Conservation (phyloP, 2,888 invertebrate species). For the Lepidochrysops patricia region DNA sequence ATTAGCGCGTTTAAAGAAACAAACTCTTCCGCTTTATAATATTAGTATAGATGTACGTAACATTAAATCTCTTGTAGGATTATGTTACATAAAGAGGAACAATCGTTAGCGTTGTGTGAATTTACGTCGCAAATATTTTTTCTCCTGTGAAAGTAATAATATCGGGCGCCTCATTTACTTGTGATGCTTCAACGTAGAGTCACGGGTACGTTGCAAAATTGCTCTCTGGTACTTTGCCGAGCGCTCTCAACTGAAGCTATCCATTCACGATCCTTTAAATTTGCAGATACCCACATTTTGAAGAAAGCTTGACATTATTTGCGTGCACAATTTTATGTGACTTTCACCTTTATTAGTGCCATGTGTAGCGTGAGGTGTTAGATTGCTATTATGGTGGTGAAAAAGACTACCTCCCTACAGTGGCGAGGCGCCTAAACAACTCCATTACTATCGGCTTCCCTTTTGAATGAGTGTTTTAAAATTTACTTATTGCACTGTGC, state of each 20-base stretch:
- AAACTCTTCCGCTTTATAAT: background rate
- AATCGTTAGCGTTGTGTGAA: background rate
- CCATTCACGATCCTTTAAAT: conserved; percentile 1
- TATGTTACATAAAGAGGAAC: background rate
- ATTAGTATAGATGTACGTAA: background rate
- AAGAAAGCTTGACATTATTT: conserved; percentile 2
- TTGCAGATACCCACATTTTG: conserved; percentile 3
- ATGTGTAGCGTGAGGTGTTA: too few species aligned
- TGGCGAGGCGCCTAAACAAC: too few species aligned
- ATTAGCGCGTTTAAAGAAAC: too few species aligned
- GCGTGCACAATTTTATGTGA: background rate
- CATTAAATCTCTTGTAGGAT: background rate
- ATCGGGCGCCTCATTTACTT: background rate
- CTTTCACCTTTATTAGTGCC: background rate
- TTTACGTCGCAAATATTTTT: background rate
- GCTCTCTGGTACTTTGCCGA: conserved; percentile 5
- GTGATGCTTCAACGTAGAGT: conserved; percentile 1
- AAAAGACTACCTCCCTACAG: too few species aligned
- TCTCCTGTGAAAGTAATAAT: background rate
- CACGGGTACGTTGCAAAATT: conserved; percentile 5
- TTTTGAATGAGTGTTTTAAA: too few species aligned
- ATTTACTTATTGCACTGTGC: too few species aligned
- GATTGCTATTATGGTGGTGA: too few species aligned
- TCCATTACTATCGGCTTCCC: too few species aligned
- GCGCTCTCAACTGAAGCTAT: conserved; percentile 9